Base-by-base conservation (phyloP, 2,797 vertebrate species). In the Lepus townsendii region DNA sequence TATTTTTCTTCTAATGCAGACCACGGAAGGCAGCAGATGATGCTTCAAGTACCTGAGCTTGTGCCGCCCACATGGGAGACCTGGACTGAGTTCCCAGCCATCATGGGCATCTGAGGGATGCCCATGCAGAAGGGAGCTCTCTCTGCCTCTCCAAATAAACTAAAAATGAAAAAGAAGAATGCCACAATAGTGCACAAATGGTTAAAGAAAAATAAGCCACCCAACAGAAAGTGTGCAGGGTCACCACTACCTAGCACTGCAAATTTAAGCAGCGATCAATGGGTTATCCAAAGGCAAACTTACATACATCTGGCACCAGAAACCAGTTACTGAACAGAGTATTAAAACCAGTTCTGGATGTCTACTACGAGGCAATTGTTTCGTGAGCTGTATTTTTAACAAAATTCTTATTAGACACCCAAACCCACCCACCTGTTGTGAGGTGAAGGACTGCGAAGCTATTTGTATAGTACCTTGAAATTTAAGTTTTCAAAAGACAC, bases 181-280 rank as follows among this genome's bases (percentile, higher is more conserved):
- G 78, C 3, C 75, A 22, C 22, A 24, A n/a, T 52, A 50, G 32
- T 10, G 8, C n/a, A 62, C 71, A 85, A 32, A 30, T 9, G 30
- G 26, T 22, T 50, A 47, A 84, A 72, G 24, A 79, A 90, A 86
- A 82, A 62, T n/a, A 79, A 71, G 19, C 38, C 7, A n/a, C 60
- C 71, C 7, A 1, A 8, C 3, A 71, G 76, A 60, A 0, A 32
- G 32, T 0, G 3, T 27, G 27, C 7, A 2, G 16, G 0, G 12
- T 22, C 91, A 69, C 30, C 24, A 50, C 13, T 1, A 30, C 14
- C 60, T 6, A 68, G 69, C 30, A 75, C 60, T 14, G 38, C 10
- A 24, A 62, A 80, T 65, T 24, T n/a, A 26, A 35, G 54, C 27
- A 83, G 14, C 16, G 47, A 47, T 0, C 42, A 27, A 26, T 7